Percentiles rank a stretch among this genome's conserved stretches.
Evolutionary conservation across 1,140 invertebrate genomes (phyloP).

Genomic region (Hyposmocoma kahamanoa): DNA sequence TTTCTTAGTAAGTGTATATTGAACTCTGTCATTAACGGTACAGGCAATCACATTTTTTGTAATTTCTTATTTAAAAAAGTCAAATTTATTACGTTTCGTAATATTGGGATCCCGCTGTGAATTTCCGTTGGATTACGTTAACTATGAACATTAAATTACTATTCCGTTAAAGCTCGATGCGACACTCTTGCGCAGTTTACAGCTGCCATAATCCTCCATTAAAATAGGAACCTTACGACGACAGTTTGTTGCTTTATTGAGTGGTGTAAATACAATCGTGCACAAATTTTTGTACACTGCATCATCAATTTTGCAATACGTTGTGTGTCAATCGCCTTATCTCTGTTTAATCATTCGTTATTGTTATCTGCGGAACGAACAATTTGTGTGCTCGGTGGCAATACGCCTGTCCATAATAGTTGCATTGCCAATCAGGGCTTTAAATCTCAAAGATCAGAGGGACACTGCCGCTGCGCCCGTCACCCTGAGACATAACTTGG

Average conservation of each 20-base stretch:
- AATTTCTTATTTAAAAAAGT: not conserved
- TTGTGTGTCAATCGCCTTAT: not conserved
- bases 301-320: conserved; percentile 4
- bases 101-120: not conserved
- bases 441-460: too few species aligned
- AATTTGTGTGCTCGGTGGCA: too few species aligned
- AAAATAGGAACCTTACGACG: too few species aligned
- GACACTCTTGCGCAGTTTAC: conserved; percentile 1
- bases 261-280: not conserved
- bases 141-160: not conserved
- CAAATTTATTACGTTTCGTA: not conserved
- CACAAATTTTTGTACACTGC: conserved; percentile 1
- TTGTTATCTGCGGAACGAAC: too few species aligned
- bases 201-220: too few species aligned
- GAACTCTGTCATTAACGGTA: conserved; percentile 1
- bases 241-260: too few species aligned
- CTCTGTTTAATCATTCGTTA: not conserved
- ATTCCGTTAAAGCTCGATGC: not conserved
- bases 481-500: too few species aligned
- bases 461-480: too few species aligned
- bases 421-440: too few species aligned
- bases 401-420: too few species aligned
- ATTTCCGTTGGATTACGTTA: conserved; percentile 1
- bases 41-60: not conserved
- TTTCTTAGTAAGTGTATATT: too few species aligned